Conservation (phyloP, 2,888 invertebrate species). For the Blera fallax region DNA sequence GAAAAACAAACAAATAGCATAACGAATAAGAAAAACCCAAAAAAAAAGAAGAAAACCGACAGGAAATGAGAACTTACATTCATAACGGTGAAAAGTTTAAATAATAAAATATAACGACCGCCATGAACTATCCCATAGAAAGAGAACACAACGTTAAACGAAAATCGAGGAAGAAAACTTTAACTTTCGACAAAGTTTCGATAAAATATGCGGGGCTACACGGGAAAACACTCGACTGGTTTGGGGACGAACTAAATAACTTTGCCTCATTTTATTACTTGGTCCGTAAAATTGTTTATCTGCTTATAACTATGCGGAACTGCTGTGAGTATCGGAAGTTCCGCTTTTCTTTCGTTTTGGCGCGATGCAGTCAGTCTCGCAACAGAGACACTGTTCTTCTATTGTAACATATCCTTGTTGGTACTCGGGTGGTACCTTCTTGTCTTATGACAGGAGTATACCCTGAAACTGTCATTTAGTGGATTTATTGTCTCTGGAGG, state of each 20-base stretch:
- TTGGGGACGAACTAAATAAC: slow-evolving; percentile 58
- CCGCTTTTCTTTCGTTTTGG: neutral
- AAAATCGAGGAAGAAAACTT: slow-evolving; percentile 51
- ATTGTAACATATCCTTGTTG: neutral
- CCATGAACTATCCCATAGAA: slow-evolving; percentile 43
- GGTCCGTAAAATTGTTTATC: slow-evolving; percentile 70
- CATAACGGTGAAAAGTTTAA: slow-evolving; percentile 72
- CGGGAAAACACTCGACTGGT: neutral
- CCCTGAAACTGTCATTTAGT: slow-evolving; percentile 50
- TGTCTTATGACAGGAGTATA: slow-evolving; percentile 40
- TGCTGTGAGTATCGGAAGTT: slow-evolving; percentile 36
- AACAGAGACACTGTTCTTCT: neutral
- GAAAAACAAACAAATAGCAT: slow-evolving; percentile 2
- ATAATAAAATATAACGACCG: slow-evolving; percentile 73
- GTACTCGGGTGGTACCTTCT: slow-evolving; percentile 13
- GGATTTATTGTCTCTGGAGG: slow-evolving; percentile 51
- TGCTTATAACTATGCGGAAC: slow-evolving; percentile 57
- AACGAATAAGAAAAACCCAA: neutral
- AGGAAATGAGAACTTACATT: slow-evolving; percentile 10
- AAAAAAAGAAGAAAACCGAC: neutral
- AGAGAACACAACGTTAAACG: neutral
- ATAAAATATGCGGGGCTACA: slow-evolving; percentile 62
- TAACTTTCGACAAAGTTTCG: slow-evolving; percentile 65
- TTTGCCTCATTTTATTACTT: slow-evolving; percentile 66
- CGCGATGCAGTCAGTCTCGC: neutral